A percentile compares a stretch with the other conserved stretches of the same genome.
Evolutionary conservation across 1,140 invertebrate genomes (phyloP).

Genomic region (Drosophila gunungcola): DNA sequence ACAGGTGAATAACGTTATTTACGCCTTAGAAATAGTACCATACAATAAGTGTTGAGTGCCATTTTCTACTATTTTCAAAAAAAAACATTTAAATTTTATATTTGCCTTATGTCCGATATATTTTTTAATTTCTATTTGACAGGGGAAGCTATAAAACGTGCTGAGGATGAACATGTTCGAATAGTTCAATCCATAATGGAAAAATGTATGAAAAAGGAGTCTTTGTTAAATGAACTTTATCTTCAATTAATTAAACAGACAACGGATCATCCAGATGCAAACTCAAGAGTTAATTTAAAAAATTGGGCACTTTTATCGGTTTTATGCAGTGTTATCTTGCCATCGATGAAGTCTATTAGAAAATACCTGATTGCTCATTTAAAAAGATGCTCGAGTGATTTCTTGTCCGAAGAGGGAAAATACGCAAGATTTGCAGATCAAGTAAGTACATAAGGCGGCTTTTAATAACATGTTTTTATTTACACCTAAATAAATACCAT

Average conservation of each 20-base stretch:
- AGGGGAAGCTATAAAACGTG: slow-evolving; percentile 83
- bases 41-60: too few species aligned
- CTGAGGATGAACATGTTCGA: slow-evolving; percentile 94
- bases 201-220: slow-evolving; percentile 94
- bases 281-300: slow-evolving; percentile 93
- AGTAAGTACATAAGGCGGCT: slow-evolving; percentile 84
- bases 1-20: too few species aligned
- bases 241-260: slow-evolving; percentile 96
- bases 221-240: slow-evolving; percentile 95
- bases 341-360: slow-evolving; percentile 92
- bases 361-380: slow-evolving; percentile 96
- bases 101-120: background rate
- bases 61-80: too few species aligned
- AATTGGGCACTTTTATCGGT: slow-evolving; percentile 97
- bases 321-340: slow-evolving; percentile 94
- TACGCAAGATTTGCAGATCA: slow-evolving; percentile 97
- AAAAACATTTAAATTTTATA: too few species aligned
- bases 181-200: slow-evolving; percentile 95
- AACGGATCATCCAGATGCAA: slow-evolving; percentile 96
- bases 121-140: background rate
- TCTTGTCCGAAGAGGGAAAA: slow-evolving; percentile 96
- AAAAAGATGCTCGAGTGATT: slow-evolving; percentile 94
- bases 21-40: too few species aligned
- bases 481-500: too few species aligned
- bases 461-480: too few species aligned